Evolutionary conservation across 2,888 invertebrate species (phyloP).

Genomic region (Caenorhabditis sp.): DNA sequence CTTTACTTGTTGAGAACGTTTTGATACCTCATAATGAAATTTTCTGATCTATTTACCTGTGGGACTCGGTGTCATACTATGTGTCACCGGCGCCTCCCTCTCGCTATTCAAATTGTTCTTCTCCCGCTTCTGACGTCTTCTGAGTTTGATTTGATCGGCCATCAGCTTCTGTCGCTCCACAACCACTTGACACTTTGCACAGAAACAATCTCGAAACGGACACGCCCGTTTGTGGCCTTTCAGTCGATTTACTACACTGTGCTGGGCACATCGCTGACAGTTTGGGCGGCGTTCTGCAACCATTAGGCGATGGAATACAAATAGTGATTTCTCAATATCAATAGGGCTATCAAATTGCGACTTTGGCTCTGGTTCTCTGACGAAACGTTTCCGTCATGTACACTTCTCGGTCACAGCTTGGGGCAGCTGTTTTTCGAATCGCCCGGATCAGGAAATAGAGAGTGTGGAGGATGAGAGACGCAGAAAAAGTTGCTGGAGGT

Average conservation of each 20-base stretch:
- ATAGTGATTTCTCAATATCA: no score
- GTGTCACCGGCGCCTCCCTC: slow-evolving; percentile 47
- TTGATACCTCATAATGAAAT: not conserved
- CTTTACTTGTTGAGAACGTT: not conserved
- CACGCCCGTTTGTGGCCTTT: slow-evolving; percentile 77
- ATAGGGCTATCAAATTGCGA: no score
- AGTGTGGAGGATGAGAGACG: slow-evolving; percentile 9
- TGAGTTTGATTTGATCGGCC: slow-evolving; percentile 78
- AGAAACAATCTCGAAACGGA: slow-evolving; percentile 75
- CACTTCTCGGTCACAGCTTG: no score
- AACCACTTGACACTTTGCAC: slow-evolving; percentile 76
- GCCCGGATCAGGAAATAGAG: slow-evolving; percentile 17
- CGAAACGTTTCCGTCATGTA: no score
- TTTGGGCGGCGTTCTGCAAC: slow-evolving; percentile 77
- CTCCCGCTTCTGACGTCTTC: slow-evolving; percentile 75
- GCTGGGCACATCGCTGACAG: slow-evolving; percentile 78
- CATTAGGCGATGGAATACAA: no score
- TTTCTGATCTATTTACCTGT: slow-evolving; percentile 27
- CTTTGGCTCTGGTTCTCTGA: no score
- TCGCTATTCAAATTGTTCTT: slow-evolving; percentile 69
- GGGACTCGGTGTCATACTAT: slow-evolving; percentile 54
- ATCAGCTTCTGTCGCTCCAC: slow-evolving; percentile 76
- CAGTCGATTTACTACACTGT: slow-evolving; percentile 72
- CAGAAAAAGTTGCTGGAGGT: not conserved
- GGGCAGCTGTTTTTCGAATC: slow-evolving; percentile 40